These are phyloP conservation scores for Catamblyrhynchus diadema DNA, from an alignment of 2,797 vertebrate species.

Conservation along the genomic window DNA sequence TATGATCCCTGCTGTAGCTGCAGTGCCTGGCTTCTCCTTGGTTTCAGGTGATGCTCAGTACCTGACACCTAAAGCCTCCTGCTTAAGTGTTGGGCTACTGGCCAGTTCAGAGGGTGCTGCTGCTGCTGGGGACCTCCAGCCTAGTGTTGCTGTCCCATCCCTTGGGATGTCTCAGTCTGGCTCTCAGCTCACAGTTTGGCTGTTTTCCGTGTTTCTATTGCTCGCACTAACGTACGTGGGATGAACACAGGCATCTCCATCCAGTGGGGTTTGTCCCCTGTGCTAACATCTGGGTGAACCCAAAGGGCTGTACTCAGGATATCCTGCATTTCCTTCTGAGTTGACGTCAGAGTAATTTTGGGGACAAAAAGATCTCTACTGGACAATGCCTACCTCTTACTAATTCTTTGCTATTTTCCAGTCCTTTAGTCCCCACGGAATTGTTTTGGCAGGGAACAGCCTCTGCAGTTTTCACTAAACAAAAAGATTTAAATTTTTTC, in stretches of 20 bases:
- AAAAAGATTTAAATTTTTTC: background rate
- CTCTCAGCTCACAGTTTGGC: background rate
- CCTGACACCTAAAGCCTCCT: background rate
- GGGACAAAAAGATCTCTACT: background rate
- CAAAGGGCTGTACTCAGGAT: background rate
- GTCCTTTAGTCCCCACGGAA: background rate
- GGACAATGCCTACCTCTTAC: background rate
- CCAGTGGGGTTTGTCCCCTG: background rate
- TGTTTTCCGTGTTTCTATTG: rapidly evolving
- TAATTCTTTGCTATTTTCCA: background rate
- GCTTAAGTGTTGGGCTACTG: background rate
- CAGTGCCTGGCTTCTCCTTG: background rate
- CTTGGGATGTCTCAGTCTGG: background rate
- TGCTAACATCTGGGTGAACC: background rate
- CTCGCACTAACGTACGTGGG: rapidly evolving
- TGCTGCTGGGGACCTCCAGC: background rate
- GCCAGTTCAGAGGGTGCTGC: background rate
- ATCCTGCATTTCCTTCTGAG: background rate
- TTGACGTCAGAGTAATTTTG: background rate
- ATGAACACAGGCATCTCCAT: background rate
- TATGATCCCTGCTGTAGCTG: background rate
- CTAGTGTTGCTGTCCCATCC: background rate
- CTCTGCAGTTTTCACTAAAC: background rate
- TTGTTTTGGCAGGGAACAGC: background rate
- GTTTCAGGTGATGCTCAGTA: background rate